Evolutionary conservation across 2,797 vertebrate genomes (phyloP), one percentile per base, ranked within the genome.

Genomic region (Aulostomus chinensis): DNA sequence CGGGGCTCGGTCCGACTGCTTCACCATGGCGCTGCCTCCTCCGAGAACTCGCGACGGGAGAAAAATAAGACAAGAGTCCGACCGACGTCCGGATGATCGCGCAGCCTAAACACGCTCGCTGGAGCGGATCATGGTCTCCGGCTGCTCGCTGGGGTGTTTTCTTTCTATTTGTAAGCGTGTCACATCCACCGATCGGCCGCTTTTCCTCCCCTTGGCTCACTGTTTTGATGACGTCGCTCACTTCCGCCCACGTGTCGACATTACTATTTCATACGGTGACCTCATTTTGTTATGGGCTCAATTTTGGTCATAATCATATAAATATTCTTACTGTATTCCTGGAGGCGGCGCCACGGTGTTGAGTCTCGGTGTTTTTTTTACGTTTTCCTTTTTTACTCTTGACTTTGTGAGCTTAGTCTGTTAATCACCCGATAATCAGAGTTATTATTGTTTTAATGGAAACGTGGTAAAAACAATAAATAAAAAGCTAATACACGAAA

Each of bases 1-100:
- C 84, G 94, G 95, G 78, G 95, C 95, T 83, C 93, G 92, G 77
- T 97, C 96, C 66, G 93, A 93, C 76, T 94, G 92, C 89, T 96
- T 92, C 78, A 92, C 94, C 96, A 93, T 91, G 49, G 83, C 55
- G 62, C 39, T 54, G 52, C 31, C 25, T 58, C 37, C 32, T 72
- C 30, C 6, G 43, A 38, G 9, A 32, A 37, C 20, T 63, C 68
- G 7, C 32, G 5, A 50, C 39, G 49, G 55, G 36, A 18, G 25
- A 20, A 10, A 54, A 53, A 58, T 5, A 50, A 25, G 20, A 12
- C 11, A 22, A 12, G 28, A 47, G 22, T 53, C 54, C 32, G 41
- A 32, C 54, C 32, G 41, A 32, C 1, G 45, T 57, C 21, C 18
- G 1, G 32, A 5, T 16, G 45, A 13, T 21, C 15, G 15, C 42